These are phyloP conservation scores for Tokudaia muenninki DNA, from an alignment of 2,797 vertebrate genomes.

Conservation along the genomic window DNA sequence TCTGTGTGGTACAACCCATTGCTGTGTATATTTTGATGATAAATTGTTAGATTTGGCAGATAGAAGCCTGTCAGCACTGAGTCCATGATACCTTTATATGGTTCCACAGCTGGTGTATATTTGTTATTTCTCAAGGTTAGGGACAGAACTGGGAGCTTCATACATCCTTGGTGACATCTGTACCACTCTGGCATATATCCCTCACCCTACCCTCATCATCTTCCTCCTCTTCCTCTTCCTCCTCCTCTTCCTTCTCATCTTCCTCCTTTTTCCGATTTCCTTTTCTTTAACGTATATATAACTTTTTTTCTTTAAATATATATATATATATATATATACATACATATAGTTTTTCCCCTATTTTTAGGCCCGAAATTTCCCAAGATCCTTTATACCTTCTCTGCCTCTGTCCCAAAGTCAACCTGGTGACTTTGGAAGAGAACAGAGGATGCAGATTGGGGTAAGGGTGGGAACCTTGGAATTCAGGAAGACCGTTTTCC, in stretches of 20 bases:
- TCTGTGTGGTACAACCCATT: neutral
- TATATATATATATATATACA: too few species aligned
- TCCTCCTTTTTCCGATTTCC: neutral
- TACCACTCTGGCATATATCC: neutral
- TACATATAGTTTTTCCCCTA: neutral
- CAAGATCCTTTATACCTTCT: neutral
- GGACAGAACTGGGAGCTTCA: neutral
- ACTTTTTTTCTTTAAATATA: neutral
- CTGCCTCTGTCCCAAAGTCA: neutral
- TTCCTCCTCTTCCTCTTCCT: too few species aligned
- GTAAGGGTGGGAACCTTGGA: neutral
- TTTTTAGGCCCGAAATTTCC: neutral
- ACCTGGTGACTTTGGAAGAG: neutral
- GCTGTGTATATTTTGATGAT: neutral
- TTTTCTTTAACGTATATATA: neutral
- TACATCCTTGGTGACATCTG: neutral
- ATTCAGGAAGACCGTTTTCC: neutral
- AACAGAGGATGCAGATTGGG: neutral
- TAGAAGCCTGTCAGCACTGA: neutral
- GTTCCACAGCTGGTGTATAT: neutral
- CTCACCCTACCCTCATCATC: neutral
- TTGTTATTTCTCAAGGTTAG: neutral
- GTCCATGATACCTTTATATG: neutral
- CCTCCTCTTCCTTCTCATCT: neutral
- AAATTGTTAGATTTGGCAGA: neutral